Base-by-base conservation (phyloP, 2,113 vertebrate species). In the Orcinus orca region DNA sequence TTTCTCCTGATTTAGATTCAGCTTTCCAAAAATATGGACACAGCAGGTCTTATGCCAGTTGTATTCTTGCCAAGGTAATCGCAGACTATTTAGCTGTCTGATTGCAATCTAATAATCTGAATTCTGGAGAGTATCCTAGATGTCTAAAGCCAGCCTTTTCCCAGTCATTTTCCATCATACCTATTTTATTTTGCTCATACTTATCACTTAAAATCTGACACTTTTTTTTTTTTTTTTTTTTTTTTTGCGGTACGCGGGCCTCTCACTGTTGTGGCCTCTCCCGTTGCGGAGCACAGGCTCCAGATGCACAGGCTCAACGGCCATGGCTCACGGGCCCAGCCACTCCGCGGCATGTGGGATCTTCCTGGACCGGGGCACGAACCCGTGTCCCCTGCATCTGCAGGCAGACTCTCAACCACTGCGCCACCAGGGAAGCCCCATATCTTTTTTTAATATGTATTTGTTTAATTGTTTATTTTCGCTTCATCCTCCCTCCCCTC, bases 1-100 rank as follows among this genome's bases (percentile, higher is more conserved):
- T 31, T 73, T 88, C 38, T 95, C 23, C 21, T 25, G 33, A 90
- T 74, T 92, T 92, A 82, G 60, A 87, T 90, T 95, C 44, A 81
- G 85, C 33, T 97, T 84, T 84, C 31, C 70, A 60, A 41, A 94
- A 79, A 76, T 53, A 82, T 0, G n/a, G 62, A 76, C 62, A 25
- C 36, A 74, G 62, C 33, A 93, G 33, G 5, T 73, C 38, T 53
- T 33, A 84, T 2, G 33, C 33, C 80, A 80, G 67, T 60, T 77
- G 41, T 41, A 21, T 36, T 86, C 85, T 74, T 86, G 85, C 62
- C 81, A 62, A 73, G 21, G 13, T 26, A 83, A 73, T 31, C 21
- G 55, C 12, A 17, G 55, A 47, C 20, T 60, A 9, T 74, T 92
- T 77, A 62, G 47, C 47, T 89, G 12, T 91, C 58, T 33, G 44